Base-by-base conservation (phyloP, 2,888 invertebrate species). In the Netelia inedita region DNA sequence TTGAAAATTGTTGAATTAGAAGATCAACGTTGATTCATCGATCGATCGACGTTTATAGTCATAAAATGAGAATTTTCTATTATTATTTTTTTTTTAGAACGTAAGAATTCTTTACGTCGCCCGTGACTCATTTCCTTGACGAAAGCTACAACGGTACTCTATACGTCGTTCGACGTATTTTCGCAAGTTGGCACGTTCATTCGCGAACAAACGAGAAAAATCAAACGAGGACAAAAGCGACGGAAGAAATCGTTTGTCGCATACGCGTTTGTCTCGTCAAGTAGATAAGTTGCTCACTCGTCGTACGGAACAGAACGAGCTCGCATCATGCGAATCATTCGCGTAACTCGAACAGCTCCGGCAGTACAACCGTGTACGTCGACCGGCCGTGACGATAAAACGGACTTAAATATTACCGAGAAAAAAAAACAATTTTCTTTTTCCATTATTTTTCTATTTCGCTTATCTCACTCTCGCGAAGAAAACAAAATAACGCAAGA, bases 231-330 rank as follows among this genome's bases (percentile, higher is more conserved):
- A 6, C 28, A 21, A 14, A 46, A 61, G 14, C 46, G 65, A 79
- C 50, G 69, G 41, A 63, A 66, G 74, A 50, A 74, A 72, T 71
- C 66, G 66, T 73, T 78, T 59, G 61, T 46, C 63, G 16, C 23
- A 9, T 5, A 28, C 19, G 50, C 16, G 55, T 75, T 55, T 69
- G 55, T 46, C 71, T 74, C 74, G 76, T 59, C 78, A 79, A 83
- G 80, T 83, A 74, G 83, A 83, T 83, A 85, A 85, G 78, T 85
- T 83, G 78, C 43, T 69, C 46, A 73, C 59, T 59, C 11, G 23
- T 50, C 6, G 9, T 72, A 19, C 55, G 8, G 5, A 28, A 28
- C 5, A n/a, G n/a, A 16, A 55, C 55, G 14, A 55, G 16, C 19
- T 55, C n/a, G 16, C n/a, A n/a, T 3, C 35, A 23, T 61, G 9